These are phyloP conservation scores for Pseudococcus jackbeardsleyi DNA, from an alignment of 2,888 invertebrate genomes.

Conservation along the genomic window DNA sequence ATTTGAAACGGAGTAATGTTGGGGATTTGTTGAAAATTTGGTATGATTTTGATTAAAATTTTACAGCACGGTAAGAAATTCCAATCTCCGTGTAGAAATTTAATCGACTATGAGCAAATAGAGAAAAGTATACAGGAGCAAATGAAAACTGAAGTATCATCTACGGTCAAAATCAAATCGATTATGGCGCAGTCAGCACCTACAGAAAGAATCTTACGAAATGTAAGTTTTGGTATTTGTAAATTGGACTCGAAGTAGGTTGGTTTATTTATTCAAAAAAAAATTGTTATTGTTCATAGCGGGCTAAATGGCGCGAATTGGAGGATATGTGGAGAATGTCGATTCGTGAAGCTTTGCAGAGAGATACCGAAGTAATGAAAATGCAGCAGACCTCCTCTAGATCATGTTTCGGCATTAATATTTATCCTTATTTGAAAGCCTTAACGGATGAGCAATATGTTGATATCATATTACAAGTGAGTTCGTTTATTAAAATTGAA, in stretches of 20 bases:
- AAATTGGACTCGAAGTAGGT: neutral
- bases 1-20: neutral
- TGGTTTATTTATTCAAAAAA: neutral
- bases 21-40: neutral
- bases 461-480: slow-evolving; percentile 73
- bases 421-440: slow-evolving; percentile 81
- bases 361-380: slow-evolving; percentile 79
- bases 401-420: slow-evolving; percentile 74
- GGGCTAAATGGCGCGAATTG: slow-evolving; percentile 75
- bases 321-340: slow-evolving; percentile 78
- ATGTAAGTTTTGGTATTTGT: slow-evolving; percentile 70
- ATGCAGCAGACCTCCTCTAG: slow-evolving; percentile 74
- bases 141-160: slow-evolving; percentile 78
- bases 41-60: neutral
- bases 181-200: slow-evolving; percentile 72
- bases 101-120: slow-evolving; percentile 74
- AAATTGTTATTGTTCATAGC: slow-evolving; percentile 71
- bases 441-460: slow-evolving; percentile 72
- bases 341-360: slow-evolving; percentile 76
- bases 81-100: slow-evolving; percentile 72
- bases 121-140: slow-evolving; percentile 76
- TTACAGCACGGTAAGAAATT: slow-evolving; percentile 64
- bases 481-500: slow-evolving; percentile 66
- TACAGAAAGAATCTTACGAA: slow-evolving; percentile 70
- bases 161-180: slow-evolving; percentile 78